Percentiles rank a stretch among this genome's conserved stretches.
Evolutionary conservation across 2,797 vertebrate genomes (phyloP).

Genomic region (Podargus strigoides): DNA sequence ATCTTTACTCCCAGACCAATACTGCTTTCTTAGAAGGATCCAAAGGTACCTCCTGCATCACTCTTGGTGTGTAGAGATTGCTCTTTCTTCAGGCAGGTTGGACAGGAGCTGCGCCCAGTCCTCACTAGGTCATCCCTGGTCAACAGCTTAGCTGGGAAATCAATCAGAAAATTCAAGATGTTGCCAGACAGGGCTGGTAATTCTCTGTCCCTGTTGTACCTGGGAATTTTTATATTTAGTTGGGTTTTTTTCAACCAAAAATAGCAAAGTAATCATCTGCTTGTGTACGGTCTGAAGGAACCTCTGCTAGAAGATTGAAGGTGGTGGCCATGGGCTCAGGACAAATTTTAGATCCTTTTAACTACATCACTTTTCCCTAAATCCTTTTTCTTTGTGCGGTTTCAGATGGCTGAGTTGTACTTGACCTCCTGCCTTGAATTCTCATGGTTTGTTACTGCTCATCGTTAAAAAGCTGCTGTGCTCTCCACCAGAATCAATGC

Average conservation of each 20-base stretch:
- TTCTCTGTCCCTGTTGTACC: background rate
- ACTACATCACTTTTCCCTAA: background rate
- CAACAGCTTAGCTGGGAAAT: constrained; percentile 16
- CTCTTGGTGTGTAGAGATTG: fast-evolving
- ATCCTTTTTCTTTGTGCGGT: background rate
- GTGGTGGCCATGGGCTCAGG: background rate
- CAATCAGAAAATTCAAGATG: background rate
- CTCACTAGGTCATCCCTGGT: background rate
- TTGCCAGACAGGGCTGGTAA: background rate
- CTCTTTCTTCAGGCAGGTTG: background rate
- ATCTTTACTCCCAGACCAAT: background rate
- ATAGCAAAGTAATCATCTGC: background rate
- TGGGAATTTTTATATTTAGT: background rate
- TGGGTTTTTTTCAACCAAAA: background rate
- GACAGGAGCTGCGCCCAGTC: background rate
- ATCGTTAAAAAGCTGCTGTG: background rate
- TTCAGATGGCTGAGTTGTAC: background rate
- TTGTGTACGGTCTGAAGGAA: background rate
- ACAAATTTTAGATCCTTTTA: background rate
- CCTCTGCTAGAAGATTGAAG: background rate
- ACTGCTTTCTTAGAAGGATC: background rate
- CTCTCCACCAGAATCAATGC: background rate
- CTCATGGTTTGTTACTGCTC: background rate
- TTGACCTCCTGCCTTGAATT: constrained; percentile 13
- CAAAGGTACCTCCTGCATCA: background rate